These are phyloP conservation scores for Drosophila longiperda DNA, from an alignment of 2,888 invertebrate species.

Conservation along the genomic window DNA sequence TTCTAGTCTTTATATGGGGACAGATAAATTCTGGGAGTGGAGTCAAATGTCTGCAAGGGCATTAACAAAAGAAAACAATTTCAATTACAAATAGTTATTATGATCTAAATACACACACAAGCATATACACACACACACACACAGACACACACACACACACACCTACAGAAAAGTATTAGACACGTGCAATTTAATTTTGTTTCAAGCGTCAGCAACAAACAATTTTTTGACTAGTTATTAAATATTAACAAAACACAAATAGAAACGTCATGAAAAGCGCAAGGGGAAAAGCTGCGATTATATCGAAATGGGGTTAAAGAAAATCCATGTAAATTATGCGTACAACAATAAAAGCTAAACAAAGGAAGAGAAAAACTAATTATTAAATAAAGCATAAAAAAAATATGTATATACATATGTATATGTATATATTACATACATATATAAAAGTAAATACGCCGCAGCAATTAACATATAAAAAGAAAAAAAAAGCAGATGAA, in stretches of 20 bases:
- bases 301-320: constrained; percentile 31
- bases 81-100: constrained; percentile 27
- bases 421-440: constrained; percentile 37
- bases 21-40: background rate
- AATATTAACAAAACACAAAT: constrained; percentile 11
- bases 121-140: constrained; percentile 13
- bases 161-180: constrained; percentile 49
- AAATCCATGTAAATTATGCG: constrained; percentile 74
- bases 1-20: too few relatives aligned
- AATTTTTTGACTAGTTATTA: constrained; percentile 50
- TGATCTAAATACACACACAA: constrained; percentile 19
- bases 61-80: constrained; percentile 15
- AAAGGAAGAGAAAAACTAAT: constrained; percentile 44
- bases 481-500: constrained; percentile 30
- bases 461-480: constrained; percentile 64
- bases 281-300: constrained; percentile 36
- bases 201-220: constrained; percentile 35
- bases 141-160: constrained; percentile 14
- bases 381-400: constrained; percentile 39
- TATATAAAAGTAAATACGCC: constrained; percentile 53
- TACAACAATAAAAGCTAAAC: constrained; percentile 61
- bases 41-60: constrained; percentile 26
- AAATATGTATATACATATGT: constrained; percentile 23
- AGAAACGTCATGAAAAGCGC: constrained; percentile 22
- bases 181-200: constrained; percentile 52